Evolutionary conservation across 2,797 vertebrate genomes (phyloP).

Genomic region (Pseudopleuronectes americanus): DNA sequence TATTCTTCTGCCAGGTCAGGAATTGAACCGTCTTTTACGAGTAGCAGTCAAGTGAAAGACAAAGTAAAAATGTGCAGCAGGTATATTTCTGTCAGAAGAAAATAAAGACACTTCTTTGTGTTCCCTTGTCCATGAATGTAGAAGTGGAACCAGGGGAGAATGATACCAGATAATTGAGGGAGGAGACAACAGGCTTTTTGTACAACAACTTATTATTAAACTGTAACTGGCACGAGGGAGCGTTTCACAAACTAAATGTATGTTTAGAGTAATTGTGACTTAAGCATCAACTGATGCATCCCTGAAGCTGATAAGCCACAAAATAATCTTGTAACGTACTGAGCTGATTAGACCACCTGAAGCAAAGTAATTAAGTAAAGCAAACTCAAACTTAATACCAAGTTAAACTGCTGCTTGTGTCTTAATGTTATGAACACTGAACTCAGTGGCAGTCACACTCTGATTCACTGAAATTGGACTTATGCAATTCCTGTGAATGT

Average conservation of each 20-base stretch:
- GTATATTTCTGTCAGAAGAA: slow-evolving; percentile 8
- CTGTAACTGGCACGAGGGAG: slow-evolving; percentile 33
- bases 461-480: neutral
- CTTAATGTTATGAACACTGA: neutral
- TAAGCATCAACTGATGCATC: slow-evolving; percentile 55
- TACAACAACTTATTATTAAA: slow-evolving; percentile 45
- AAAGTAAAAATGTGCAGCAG: slow-evolving; percentile 6
- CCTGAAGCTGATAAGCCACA: slow-evolving; percentile 56
- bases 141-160: slow-evolving; percentile 6
- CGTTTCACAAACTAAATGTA: slow-evolving; percentile 49
- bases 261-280: slow-evolving; percentile 69
- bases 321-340: slow-evolving; percentile 57
- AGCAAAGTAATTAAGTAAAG: slow-evolving; percentile 65
- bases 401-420: slow-evolving; percentile 31
- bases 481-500: neutral
- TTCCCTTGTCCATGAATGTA: slow-evolving; percentile 8
- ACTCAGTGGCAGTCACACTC: neutral
- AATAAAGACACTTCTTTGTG: neutral
- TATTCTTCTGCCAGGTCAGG: slow-evolving; percentile 12
- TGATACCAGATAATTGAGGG: slow-evolving; percentile 16
- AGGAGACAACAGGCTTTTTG: slow-evolving; percentile 24
- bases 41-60: slow-evolving; percentile 11
- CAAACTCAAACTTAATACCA: slow-evolving; percentile 59
- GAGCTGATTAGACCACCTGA: slow-evolving; percentile 65
- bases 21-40: slow-evolving; percentile 15